Evolutionary conservation across 2,888 invertebrate genomes (phyloP).

Genomic region (Sarcophaga rosellei): DNA sequence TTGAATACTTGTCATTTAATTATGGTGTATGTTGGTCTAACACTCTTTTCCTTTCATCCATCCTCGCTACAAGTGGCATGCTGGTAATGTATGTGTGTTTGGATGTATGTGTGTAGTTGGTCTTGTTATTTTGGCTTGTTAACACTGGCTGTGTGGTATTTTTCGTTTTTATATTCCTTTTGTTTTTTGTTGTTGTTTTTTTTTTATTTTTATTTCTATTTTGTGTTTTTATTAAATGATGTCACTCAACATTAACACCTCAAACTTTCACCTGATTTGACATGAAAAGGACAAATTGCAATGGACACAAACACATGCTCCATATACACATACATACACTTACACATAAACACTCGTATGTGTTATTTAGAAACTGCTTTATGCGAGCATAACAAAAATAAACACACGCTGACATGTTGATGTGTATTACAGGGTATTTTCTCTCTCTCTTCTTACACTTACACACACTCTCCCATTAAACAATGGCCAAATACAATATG

Average conservation of each 20-base stretch:
- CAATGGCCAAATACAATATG: constrained; percentile 13
- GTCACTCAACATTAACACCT: constrained; percentile 70
- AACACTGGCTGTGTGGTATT: constrained; percentile 54
- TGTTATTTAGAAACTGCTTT: neutral
- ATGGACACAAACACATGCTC: constrained; percentile 26
- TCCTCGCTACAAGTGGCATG: neutral
- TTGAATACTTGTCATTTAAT: constrained; percentile 54
- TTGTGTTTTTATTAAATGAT: constrained; percentile 69
- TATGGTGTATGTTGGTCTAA: constrained; percentile 4
- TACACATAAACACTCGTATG: neutral
- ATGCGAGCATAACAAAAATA: constrained; percentile 16
- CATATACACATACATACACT: constrained; percentile 15
- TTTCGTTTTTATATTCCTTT: constrained; percentile 16
- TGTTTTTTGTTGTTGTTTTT: neutral
- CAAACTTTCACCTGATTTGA: constrained; percentile 71
- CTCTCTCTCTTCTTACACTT: neutral
- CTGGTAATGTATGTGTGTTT: neutral
- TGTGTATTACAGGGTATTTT: constrained; percentile 17
- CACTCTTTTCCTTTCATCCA: neutral
- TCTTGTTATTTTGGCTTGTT: constrained; percentile 31
- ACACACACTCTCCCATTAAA: neutral
- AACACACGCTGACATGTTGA: constrained; percentile 46
- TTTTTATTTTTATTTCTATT: constrained; percentile 19
- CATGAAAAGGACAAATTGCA: constrained; percentile 69
- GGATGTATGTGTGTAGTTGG: neutral